phyloP scores from a whole-genome alignment of 2,888 invertebrate genomes.

The Zygogramma bicolorata region DNA sequence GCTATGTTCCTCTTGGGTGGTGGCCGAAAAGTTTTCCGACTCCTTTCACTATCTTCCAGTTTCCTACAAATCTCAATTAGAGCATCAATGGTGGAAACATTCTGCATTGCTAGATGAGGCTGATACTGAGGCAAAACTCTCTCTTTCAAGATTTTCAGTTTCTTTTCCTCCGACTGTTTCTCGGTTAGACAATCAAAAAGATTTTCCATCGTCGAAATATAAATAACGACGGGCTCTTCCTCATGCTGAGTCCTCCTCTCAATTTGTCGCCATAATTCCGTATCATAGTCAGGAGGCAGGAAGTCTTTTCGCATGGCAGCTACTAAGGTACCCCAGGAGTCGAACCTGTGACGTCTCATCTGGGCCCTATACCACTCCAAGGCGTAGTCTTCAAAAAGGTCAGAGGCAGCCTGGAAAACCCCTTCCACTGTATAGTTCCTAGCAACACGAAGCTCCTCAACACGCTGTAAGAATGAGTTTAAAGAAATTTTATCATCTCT shows the following conservation, averaged over 20 bases:
- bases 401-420: too few relatives aligned
- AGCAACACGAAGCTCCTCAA: neutral
- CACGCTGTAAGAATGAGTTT: neutral
- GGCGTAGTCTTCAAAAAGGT: too few relatives aligned
- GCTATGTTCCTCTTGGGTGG: neutral
- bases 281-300: constrained; percentile 1
- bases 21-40: neutral
- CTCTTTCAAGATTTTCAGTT: neutral
- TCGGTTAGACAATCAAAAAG: constrained; percentile 11
- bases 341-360: neutral
- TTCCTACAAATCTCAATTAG: constrained; percentile 13
- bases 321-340: constrained; percentile 13
- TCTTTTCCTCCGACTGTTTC: neutral
- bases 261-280: constrained; percentile 19
- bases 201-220: constrained; percentile 23
- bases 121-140: neutral
- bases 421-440: constrained; percentile 3
- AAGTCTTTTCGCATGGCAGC: neutral
- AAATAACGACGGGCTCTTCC: constrained; percentile 10
- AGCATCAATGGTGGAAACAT: neutral
- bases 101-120: neutral
- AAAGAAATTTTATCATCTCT: neutral
- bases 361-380: constrained; percentile 15
- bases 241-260: constrained; percentile 20
- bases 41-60: constrained; percentile 19